A percentile compares a stretch with the other conserved stretches of the same genome.
These are phyloP conservation scores for Lissocephala sabroskyi DNA, from an alignment of 2,888 invertebrate species.

Conservation along the genomic window DNA sequence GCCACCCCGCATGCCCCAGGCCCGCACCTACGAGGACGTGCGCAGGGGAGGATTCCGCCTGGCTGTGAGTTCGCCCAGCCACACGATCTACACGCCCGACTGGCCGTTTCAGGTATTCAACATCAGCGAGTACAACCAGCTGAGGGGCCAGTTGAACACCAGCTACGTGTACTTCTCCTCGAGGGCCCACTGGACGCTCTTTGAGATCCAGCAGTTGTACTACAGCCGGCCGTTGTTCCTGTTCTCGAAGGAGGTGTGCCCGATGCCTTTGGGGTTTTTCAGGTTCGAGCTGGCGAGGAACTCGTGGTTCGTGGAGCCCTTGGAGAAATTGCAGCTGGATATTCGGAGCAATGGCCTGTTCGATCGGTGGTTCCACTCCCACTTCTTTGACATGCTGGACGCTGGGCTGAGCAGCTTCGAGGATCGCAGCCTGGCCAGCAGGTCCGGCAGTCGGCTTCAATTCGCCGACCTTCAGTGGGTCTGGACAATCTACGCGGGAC, in stretches of 20 bases:
- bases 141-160: constrained; percentile 31
- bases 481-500: constrained; percentile 23
- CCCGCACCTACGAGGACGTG: constrained; percentile 34
- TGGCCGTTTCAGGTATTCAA: too few species aligned
- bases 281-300: constrained; percentile 30
- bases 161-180: constrained; percentile 37
- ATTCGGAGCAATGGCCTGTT: constrained; percentile 33
- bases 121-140: constrained; percentile 14
- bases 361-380: constrained; percentile 37
- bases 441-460: constrained; percentile 14
- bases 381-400: constrained; percentile 47
- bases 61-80: constrained; percentile 16
- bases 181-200: constrained; percentile 36
- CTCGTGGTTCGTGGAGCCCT: constrained; percentile 33
- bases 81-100: too few species aligned
- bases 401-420: constrained; percentile 34
- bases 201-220: constrained; percentile 39
- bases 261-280: constrained; percentile 16
- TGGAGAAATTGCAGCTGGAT: constrained; percentile 34
- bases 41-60: constrained; percentile 16
- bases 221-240: constrained; percentile 38
- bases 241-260: constrained; percentile 41
- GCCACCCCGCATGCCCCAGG: constrained; percentile 39
- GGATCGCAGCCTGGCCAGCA: constrained; percentile 20
- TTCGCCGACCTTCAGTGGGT: constrained; percentile 43